These are phyloP conservation scores for Sebastiscus tertius DNA, from an alignment of 2,797 vertebrate genomes.

Conservation along the genomic window DNA sequence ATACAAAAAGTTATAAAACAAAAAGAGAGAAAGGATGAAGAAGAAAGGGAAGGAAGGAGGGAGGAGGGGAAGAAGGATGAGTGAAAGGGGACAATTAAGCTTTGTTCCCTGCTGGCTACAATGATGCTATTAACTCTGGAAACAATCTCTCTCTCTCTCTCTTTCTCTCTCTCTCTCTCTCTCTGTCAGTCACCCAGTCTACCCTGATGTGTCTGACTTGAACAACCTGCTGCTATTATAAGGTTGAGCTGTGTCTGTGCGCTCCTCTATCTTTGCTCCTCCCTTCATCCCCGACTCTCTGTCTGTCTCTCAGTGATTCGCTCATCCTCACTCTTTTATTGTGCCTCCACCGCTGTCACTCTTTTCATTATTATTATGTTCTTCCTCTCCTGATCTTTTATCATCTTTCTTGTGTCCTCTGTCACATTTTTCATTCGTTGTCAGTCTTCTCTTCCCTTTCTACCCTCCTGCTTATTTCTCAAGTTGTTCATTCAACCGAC, in stretches of 20 bases:
- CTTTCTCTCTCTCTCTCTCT: too few relatives aligned
- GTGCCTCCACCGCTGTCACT: background rate
- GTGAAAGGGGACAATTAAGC: constrained; percentile 35
- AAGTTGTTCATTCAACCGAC: background rate
- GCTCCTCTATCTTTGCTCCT: constrained; percentile 1
- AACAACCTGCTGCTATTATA: constrained; percentile 48
- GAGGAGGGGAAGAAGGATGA: background rate
- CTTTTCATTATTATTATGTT: background rate
- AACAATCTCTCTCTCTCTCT: background rate
- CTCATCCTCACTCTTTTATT: constrained; percentile 3
- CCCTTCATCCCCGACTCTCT: constrained; percentile 2
- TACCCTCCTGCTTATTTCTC: background rate
- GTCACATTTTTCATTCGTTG: background rate
- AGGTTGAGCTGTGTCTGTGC: background rate
- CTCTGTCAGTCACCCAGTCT: background rate
- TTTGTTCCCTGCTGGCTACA: constrained; percentile 27
- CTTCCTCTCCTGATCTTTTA: background rate
- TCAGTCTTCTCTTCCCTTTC: background rate
- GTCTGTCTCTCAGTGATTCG: constrained; percentile 11
- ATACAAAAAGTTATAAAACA: background rate
- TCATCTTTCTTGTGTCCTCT: background rate
- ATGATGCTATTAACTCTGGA: constrained; percentile 26
- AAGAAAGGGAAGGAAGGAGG: background rate
- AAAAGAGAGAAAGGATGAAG: background rate
- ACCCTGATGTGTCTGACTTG: constrained; percentile 4